Percentiles rank a stretch among this genome's conserved stretches.
phyloP scores from a whole-genome alignment of 2,797 vertebrate species.

The Eidolon dupreanum region DNA sequence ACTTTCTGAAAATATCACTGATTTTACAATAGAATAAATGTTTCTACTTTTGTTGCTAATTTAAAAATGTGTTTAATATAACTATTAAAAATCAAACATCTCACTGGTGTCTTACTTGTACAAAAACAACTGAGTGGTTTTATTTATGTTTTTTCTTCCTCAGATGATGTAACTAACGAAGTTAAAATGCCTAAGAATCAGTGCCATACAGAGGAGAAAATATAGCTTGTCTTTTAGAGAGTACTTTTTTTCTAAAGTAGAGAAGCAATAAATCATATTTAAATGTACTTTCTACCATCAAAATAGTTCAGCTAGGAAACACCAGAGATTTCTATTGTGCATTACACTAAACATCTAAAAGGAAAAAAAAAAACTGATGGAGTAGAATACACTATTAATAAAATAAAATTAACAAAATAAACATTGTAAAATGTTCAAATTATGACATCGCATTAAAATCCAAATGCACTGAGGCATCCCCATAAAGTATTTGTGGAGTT shows the following conservation, averaged over 20 bases:
- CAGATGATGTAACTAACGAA: background rate
- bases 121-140: background rate
- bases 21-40: background rate
- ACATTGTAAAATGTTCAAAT: slow-evolving; percentile 26
- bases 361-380: background rate
- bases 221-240: background rate
- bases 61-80: background rate
- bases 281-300: background rate
- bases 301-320: background rate
- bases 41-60: background rate
- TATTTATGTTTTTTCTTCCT: slow-evolving; percentile 8
- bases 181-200: background rate
- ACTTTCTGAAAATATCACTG: slow-evolving; percentile 22
- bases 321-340: background rate
- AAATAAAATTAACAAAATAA: slow-evolving; percentile 45
- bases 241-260: background rate
- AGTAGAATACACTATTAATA: background rate
- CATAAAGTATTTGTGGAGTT: background rate
- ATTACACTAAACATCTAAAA: slow-evolving; percentile 37
- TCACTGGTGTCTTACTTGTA: background rate
- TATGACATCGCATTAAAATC: slow-evolving; percentile 38
- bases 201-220: background rate
- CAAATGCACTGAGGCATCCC: background rate
- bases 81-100: slow-evolving; percentile 2
- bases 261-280: background rate